Evolutionary conservation across 2,888 invertebrate genomes (phyloP).

Genomic region (Dolichopus griseipennis): DNA sequence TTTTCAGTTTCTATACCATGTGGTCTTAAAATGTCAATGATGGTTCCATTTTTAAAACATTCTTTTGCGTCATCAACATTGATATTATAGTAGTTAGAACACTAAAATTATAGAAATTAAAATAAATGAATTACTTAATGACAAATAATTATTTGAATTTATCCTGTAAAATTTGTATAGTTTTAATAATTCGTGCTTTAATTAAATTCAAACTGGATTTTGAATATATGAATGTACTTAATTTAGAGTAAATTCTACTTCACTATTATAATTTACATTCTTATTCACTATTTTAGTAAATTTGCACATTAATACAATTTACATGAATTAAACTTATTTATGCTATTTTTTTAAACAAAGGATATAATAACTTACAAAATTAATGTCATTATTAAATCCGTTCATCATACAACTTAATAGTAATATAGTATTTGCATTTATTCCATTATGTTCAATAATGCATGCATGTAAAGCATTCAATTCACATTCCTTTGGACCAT

Average conservation of each 20-base stretch:
- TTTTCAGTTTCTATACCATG: constrained; percentile 33
- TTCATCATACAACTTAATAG: constrained; percentile 36
- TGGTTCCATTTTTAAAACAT: constrained; percentile 29
- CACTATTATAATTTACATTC: no score
- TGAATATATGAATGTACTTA: no score
- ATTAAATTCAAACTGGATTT: no score
- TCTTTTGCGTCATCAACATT: constrained; percentile 28
- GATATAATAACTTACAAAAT: constrained; percentile 22
- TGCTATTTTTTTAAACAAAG: no score
- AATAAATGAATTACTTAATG: not conserved
- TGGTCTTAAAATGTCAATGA: constrained; percentile 32
- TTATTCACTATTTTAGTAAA: no score
- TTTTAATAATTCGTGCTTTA: no score
- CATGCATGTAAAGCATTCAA: constrained; percentile 40
- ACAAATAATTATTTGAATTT: no score
- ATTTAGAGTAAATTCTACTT: no score
- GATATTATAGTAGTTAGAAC: constrained; percentile 27
- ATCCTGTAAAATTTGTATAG: no score
- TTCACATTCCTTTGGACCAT: constrained; percentile 36
- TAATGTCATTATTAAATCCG: constrained; percentile 25
- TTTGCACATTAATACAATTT: no score
- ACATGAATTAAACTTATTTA: no score
- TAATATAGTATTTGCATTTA: constrained; percentile 27
- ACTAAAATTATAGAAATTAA: constrained; percentile 21
- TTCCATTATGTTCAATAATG: constrained; percentile 32